phyloP scores from a whole-genome alignment of 2,797 vertebrate genomes.

The Cossypha niveicapilla region DNA sequence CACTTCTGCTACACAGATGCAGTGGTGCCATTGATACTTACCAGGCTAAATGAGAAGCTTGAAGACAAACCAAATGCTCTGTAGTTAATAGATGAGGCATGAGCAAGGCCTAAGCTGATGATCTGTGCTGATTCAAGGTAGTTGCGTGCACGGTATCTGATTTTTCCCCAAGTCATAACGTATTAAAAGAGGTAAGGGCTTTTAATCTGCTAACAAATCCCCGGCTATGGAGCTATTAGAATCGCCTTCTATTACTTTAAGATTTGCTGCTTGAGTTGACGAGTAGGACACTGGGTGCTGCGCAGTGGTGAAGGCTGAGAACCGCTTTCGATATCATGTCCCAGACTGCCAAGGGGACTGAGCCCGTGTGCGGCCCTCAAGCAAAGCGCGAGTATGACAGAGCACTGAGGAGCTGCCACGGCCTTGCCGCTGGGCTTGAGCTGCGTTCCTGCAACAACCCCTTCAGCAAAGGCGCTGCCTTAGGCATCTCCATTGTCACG shows the following conservation, averaged over 20 bases:
- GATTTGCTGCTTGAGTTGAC: not conserved
- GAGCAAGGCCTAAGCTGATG: not conserved
- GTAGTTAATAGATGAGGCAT: not conserved
- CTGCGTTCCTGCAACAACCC: not conserved
- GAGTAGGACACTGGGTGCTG: not conserved
- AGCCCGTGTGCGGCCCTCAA: not conserved
- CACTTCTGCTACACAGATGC: not conserved
- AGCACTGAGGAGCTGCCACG: not conserved
- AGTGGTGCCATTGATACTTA: not conserved
- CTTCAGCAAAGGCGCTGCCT: not conserved
- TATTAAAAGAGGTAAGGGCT: not conserved
- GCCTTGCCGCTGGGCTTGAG: not conserved
- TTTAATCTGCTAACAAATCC: not conserved
- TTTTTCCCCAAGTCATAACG: not conserved
- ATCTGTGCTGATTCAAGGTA: not conserved
- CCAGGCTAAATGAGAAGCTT: not conserved
- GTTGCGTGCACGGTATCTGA: not conserved
- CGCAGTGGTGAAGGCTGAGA: not conserved
- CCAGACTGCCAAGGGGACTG: not conserved
- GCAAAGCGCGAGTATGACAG: not conserved
- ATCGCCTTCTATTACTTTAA: constrained; percentile 7
- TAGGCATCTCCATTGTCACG: not conserved
- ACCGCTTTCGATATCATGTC: not conserved
- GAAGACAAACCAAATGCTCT: not conserved
- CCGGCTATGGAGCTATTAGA: not conserved